These are phyloP conservation scores for Baronia brevicornis DNA, from an alignment of 2,888 invertebrate species.

Conservation along the genomic window DNA sequence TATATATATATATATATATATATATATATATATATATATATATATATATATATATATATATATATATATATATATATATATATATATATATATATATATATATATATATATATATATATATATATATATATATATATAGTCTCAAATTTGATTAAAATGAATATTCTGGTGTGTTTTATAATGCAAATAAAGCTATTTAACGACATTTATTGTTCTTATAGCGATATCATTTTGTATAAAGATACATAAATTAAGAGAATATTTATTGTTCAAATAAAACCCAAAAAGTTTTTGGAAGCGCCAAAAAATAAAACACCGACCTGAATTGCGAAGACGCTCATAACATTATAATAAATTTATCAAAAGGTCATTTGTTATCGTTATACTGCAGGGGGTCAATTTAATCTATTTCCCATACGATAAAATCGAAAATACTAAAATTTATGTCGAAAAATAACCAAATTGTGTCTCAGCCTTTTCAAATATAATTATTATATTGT, in stretches of 20 bases:
- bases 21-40: not conserved
- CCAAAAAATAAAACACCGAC: not conserved
- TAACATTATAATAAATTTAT: constrained; percentile 18
- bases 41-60: not conserved
- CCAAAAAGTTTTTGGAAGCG: too few relatives aligned
- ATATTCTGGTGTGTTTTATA: not conserved
- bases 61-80: too few relatives aligned
- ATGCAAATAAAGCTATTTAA: too few relatives aligned
- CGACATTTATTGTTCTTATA: too few relatives aligned
- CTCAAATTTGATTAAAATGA: too few relatives aligned
- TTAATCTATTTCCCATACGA: constrained; percentile 17
- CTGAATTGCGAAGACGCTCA: too few relatives aligned
- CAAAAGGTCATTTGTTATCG: constrained; percentile 10
- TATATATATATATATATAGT: too few relatives aligned
- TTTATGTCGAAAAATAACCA: constrained; percentile 9
- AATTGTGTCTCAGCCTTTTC: not conserved
- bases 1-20: not conserved
- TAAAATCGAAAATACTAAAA: constrained; percentile 12
- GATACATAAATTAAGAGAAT: too few relatives aligned
- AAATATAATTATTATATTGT: constrained; percentile 13
- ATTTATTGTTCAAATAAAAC: too few relatives aligned
- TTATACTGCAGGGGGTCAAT: constrained; percentile 16
- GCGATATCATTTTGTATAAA: too few relatives aligned
- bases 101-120: too few relatives aligned
- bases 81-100: too few relatives aligned